Evolutionary conservation across 64 coral and sea anemone genomes (phyloP).

Genomic region (Pocillopora verrucosa): DNA sequence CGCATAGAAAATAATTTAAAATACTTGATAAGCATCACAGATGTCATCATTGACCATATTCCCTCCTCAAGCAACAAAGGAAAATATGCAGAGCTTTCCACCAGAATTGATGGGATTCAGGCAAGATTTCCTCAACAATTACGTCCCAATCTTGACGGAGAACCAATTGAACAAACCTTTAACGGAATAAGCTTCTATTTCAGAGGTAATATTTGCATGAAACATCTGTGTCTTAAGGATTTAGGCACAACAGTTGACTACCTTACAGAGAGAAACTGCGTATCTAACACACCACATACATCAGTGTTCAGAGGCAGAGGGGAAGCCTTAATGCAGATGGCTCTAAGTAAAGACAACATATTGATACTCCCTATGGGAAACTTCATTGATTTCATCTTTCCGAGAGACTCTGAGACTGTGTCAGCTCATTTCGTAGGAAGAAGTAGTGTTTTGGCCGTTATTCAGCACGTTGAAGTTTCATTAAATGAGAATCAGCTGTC

Average conservation of each 20-base stretch:
- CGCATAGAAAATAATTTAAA: neutral
- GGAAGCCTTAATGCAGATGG: neutral
- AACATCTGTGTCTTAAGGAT: neutral
- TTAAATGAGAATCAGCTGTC: neutral
- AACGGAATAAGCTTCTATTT: conserved; percentile 10
- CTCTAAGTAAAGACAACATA: neutral
- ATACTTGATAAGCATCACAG: neutral
- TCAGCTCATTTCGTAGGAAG: neutral
- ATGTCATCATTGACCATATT: neutral
- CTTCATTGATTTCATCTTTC: neutral
- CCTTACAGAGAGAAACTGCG: neutral
- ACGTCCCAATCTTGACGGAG: neutral
- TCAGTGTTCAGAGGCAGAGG: neutral
- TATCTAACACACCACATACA: neutral
- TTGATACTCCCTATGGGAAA: neutral
- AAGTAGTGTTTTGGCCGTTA: neutral
- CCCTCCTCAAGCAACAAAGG: neutral
- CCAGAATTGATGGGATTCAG: neutral
- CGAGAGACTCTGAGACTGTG: neutral
- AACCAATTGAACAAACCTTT: neutral
- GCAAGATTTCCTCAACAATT: neutral
- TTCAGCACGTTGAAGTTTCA: neutral
- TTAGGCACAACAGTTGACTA: neutral
- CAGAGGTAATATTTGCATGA: neutral
- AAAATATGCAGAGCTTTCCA: neutral